Evolutionary conservation across 2,797 vertebrate species (phyloP), one percentile per base, ranked within the genome.

Genomic region (Rhyacichthys aspro): DNA sequence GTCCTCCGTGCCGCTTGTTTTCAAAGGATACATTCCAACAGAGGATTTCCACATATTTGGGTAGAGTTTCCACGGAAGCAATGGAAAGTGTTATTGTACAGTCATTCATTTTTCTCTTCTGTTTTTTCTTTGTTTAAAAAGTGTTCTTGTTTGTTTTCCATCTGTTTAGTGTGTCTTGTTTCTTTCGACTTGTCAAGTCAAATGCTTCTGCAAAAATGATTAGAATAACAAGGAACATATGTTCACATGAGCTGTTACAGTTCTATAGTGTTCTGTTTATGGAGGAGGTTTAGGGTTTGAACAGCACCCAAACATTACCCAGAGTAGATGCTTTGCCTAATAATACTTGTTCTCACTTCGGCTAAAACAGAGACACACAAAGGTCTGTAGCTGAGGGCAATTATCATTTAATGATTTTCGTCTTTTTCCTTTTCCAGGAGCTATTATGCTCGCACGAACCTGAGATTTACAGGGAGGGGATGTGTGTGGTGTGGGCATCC

Each of bases 341-440:
- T 74, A 84, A 81, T 70, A 83, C 82, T 79, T 71, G 78, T 87
- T 85, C 78, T 84, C 19, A 44, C 67, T 81, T 72, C 66, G 80
- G 83, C 83, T 78, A 63, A 84, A 88, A 79, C 79, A 81, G 75
- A 74, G 77, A 71, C 73, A 88, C 73, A 76, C 63, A 77, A 66
- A 67, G 71, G 78, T 84, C 83, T 89, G 87, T 84, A 72, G 81
- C 81, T 58, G 46, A 83, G 64, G 76, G 85, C 82, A 87, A 91
- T 91, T 89, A 90, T 87, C 74, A 82, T 86, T 90, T 89, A 88
- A 89, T 83, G 78, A 89, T 90, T 90, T 88, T 91, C 83, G 84
- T 78, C 76, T 83, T 91, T 83, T 85, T 86, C 76, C 73, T 83
- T 70, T 86, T 90, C 87, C 85, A 91, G 81, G 72, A 86, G 74